Percentiles rank a stretch among this genome's conserved stretches.
Conservation (phyloP, 2,797 vertebrate species). For the Pipistrellus nathusii region DNA sequence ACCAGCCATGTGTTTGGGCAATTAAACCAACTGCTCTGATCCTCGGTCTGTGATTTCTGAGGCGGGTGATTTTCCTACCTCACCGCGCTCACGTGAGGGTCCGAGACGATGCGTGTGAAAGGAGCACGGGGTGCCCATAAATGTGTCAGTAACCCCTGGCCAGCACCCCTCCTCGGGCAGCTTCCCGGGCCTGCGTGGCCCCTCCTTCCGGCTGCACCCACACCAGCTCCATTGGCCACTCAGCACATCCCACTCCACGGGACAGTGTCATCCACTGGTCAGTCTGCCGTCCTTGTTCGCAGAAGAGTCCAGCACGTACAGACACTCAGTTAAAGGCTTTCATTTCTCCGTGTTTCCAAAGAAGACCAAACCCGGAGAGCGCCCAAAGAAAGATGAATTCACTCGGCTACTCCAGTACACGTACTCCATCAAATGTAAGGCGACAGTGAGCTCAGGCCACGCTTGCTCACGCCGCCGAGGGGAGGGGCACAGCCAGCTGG, state of each 20-base stretch:
- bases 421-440: background rate
- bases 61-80: background rate
- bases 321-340: background rate
- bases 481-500: background rate
- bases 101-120: background rate
- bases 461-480: background rate
- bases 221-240: too few species aligned
- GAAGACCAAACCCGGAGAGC: background rate
- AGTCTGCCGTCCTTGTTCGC: background rate
- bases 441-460: background rate
- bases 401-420: background rate
- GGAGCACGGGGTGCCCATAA: background rate
- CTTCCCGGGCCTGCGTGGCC: background rate
- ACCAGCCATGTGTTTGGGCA: background rate
- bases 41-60: background rate
- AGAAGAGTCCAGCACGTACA: background rate
- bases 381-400: background rate
- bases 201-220: too few species aligned
- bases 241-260: background rate
- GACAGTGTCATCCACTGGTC: too few species aligned
- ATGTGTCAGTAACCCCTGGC: background rate
- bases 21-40: background rate
- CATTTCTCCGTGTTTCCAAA: conserved; percentile 22
- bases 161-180: background rate
- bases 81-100: background rate